Evolutionary conservation across 2,888 invertebrate genomes (phyloP).

Genomic region (Chironomus riparius): DNA sequence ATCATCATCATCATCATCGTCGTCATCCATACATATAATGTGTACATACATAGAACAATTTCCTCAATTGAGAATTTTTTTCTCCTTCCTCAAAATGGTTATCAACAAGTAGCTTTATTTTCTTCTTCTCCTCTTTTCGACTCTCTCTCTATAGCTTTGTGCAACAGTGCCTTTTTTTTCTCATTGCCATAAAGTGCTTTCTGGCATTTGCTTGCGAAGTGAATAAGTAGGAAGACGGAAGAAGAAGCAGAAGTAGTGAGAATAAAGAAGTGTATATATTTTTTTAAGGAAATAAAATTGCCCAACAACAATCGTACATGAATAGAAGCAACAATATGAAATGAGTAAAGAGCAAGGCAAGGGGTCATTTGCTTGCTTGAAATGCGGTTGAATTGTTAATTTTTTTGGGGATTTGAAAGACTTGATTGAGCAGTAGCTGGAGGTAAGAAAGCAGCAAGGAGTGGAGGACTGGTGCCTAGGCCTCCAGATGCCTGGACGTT

Average conservation of each 20-base stretch:
- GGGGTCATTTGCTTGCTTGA: not conserved
- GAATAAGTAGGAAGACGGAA: no score
- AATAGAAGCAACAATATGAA: not conserved
- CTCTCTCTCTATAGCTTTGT: not conserved
- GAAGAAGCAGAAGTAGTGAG: no score
- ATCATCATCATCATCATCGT: not conserved
- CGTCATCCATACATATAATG: not conserved
- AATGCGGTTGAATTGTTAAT: no score
- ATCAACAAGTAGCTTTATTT: constrained; percentile 23
- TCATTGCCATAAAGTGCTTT: constrained; percentile 3
- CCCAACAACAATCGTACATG: constrained; percentile 16
- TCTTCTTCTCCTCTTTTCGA: not conserved
- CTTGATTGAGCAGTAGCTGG: no score
- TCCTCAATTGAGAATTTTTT: not conserved
- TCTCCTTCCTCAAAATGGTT: not conserved
- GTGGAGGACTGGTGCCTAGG: no score
- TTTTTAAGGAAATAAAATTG: constrained; percentile 14
- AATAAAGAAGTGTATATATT: not conserved
- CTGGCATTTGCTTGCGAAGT: no score
- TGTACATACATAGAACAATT: not conserved
- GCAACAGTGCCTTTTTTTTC: constrained; percentile 21
- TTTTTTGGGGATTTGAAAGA: no score
- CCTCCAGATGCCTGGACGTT: no score
- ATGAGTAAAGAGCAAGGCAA: not conserved
- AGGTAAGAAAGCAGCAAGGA: no score